Conservation (phyloP, 2,797 vertebrate species). For the Ceryle rudis region DNA sequence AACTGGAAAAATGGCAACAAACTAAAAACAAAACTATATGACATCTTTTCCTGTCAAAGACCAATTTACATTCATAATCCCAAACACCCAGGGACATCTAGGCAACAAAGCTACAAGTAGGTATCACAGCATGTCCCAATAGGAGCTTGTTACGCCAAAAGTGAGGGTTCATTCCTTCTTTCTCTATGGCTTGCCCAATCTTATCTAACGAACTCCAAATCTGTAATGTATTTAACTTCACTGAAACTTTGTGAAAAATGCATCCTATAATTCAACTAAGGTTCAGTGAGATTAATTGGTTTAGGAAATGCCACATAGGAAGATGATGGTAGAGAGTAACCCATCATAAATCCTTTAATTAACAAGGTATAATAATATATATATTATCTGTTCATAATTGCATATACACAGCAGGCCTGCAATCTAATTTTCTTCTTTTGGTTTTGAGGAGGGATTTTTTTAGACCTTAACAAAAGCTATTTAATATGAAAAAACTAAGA, state of each 20-base stretch:
- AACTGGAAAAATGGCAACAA: not conserved
- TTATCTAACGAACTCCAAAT: not conserved
- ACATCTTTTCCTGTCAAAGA: not conserved
- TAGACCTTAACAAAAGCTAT: not conserved
- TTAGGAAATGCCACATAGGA: slow-evolving; percentile 50
- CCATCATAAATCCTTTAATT: slow-evolving; percentile 49
- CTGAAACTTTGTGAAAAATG: not conserved
- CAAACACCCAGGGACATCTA: not conserved
- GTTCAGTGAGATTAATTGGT: slow-evolving; percentile 47
- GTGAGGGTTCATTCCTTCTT: not conserved
- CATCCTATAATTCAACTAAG: slow-evolving; percentile 25
- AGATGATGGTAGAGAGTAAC: slow-evolving; percentile 26
- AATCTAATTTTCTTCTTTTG: slow-evolving; percentile 17
- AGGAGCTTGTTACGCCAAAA: not conserved
- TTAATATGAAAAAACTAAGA: not conserved
- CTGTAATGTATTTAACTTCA: slow-evolving; percentile 32
- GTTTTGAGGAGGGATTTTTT: not conserved
- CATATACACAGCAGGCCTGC: not conserved
- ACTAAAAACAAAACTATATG: not conserved
- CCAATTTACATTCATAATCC: not conserved
- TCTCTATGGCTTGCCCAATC: not conserved
- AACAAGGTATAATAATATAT: slow-evolving; percentile 36
- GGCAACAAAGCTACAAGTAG: not conserved
- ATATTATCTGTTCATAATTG: slow-evolving; percentile 35
- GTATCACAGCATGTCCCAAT: not conserved